A percentile compares a stretch with the other conserved stretches of the same genome.
Evolutionary conservation across 1,140 invertebrate genomes (phyloP).

Genomic region (Andrena cerasifolii): DNA sequence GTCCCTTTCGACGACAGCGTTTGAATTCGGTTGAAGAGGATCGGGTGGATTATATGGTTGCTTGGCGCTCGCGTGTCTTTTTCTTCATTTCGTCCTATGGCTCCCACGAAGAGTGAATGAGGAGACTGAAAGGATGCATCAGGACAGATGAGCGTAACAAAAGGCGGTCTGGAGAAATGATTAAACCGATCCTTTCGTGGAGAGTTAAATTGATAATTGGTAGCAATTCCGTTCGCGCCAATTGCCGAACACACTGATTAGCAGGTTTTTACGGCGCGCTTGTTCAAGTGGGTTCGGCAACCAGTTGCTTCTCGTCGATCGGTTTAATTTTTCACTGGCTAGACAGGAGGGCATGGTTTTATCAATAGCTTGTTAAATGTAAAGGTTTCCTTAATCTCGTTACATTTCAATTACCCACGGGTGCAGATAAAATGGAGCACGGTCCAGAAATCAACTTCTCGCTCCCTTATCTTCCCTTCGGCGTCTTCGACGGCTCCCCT

Average conservation of each 20-base stretch:
- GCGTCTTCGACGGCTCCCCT: neutral
- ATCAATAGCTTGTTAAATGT: constrained; percentile 24
- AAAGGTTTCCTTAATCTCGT: constrained; percentile 13
- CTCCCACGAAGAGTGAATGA: constrained; percentile 18
- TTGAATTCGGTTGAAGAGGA: neutral
- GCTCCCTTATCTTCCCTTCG: constrained; percentile 49
- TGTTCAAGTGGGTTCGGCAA: constrained; percentile 39
- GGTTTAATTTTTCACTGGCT: too few relatives aligned
- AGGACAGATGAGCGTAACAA: constrained; percentile 46
- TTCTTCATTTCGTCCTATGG: neutral
- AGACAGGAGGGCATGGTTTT: neutral
- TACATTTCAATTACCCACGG: constrained; percentile 53
- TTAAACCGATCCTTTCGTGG: constrained; percentile 54
- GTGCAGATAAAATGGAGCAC: constrained; percentile 47
- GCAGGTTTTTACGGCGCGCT: constrained; percentile 34
- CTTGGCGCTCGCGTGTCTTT: neutral
- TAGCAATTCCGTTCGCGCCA: constrained; percentile 61
- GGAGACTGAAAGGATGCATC: constrained; percentile 45
- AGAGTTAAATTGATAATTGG: constrained; percentile 66
- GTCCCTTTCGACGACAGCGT: neutral
- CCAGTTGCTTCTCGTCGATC: neutral
- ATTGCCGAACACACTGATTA: constrained; percentile 63
- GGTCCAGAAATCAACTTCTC: constrained; percentile 47
- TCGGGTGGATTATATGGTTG: too few relatives aligned
- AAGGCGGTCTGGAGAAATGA: constrained; percentile 51